These are phyloP conservation scores for Drosophila sp. DNA, from an alignment of 1,140 invertebrate genomes.

Conservation along the genomic window DNA sequence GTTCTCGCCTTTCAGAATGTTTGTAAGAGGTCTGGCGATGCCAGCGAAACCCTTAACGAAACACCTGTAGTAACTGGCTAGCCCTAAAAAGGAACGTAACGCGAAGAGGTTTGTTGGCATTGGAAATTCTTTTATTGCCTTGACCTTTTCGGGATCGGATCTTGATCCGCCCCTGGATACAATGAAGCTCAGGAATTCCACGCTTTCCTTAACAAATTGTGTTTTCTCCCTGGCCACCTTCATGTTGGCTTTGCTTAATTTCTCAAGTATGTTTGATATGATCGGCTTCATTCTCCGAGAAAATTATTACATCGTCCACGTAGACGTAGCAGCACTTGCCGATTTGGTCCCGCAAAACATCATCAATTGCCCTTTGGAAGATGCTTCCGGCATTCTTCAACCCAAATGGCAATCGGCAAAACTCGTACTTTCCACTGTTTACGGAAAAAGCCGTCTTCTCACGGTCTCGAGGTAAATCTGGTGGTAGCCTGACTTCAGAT, in stretches of 20 bases:
- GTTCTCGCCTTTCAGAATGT: background rate
- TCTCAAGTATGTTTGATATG: background rate
- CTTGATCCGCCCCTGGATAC: background rate
- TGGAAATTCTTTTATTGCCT: background rate
- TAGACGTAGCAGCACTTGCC: background rate
- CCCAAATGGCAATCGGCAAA: background rate
- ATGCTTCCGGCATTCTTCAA: background rate
- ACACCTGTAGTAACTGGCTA: background rate
- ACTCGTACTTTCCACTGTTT: conserved; percentile 6
- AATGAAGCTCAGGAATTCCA: background rate
- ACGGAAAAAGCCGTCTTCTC: background rate
- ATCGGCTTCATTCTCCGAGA: background rate
- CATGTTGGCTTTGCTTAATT: no score
- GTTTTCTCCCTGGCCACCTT: background rate
- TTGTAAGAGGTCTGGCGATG: background rate
- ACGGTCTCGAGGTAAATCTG: conserved; percentile 12
- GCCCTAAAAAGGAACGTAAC: background rate
- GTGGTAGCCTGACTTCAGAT: background rate
- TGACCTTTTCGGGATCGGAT: background rate
- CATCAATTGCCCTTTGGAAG: background rate
- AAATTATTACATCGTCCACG: background rate
- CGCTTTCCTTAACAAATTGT: background rate
- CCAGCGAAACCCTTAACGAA: background rate
- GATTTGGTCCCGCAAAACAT: background rate
- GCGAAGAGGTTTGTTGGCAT: background rate